Conservation (phyloP, 30 jellyfish, hydroid and myxozoan species). For the Aurelia aurita complex sp. Pacific region DNA sequence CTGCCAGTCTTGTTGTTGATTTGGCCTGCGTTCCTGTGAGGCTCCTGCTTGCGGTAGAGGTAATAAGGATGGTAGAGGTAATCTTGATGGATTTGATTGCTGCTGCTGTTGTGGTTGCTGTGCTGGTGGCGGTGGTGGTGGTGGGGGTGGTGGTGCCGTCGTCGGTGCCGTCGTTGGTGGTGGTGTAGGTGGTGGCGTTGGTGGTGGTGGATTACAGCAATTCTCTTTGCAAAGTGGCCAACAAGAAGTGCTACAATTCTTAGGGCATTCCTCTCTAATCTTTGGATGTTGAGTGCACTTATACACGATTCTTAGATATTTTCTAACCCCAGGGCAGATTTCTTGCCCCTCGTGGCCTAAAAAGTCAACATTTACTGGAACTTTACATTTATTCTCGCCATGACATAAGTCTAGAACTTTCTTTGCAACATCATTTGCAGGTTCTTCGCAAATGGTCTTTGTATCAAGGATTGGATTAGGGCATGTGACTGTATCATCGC, state of each 20-base stretch:
- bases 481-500: conserved; percentile 82
- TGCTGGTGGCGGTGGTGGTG: conserved; percentile 24
- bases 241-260: conserved; percentile 71
- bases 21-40: too few species aligned
- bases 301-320: conserved; percentile 75
- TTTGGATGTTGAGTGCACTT: conserved; percentile 85
- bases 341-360: conserved; percentile 76
- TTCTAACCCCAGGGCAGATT: conserved; percentile 89
- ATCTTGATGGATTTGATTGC: not conserved
- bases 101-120: conserved; percentile 15
- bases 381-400: conserved; percentile 92
- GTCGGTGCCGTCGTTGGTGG: conserved; percentile 65
- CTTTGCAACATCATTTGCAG: conserved; percentile 67
- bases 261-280: conserved; percentile 68
- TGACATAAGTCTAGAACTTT: conserved; percentile 81
- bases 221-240: conserved; percentile 83
- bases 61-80: too few species aligned
- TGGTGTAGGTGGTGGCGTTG: conserved; percentile 67
- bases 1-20: too few species aligned
- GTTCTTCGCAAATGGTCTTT: conserved; percentile 74
- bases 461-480: conserved; percentile 81
- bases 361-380: conserved; percentile 93
- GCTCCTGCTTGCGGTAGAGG: not conserved
- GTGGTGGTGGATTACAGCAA: conserved; percentile 87
- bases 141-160: conserved; percentile 61